Evolutionary conservation across 2,113 vertebrate species (phyloP).

Genomic region (Melozone crissalis): DNA sequence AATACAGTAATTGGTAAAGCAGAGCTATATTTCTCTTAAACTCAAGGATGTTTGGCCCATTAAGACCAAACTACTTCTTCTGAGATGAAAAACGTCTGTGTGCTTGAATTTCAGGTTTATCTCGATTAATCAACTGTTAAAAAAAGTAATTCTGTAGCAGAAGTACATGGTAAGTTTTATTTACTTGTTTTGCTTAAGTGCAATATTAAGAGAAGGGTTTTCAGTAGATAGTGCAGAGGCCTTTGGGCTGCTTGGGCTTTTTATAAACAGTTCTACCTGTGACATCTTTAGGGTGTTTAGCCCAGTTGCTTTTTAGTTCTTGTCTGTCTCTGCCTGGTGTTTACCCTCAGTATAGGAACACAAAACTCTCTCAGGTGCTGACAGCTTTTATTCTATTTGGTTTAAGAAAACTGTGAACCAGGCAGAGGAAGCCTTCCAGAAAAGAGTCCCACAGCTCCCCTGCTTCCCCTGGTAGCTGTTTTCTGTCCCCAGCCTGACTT

Average conservation of each 20-base stretch:
- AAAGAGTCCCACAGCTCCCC: background rate
- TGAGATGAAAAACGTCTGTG: background rate
- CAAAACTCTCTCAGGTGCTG: rapidly evolving
- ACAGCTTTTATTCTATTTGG: background rate
- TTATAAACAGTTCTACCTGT: background rate
- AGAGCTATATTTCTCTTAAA: background rate
- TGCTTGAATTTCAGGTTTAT: background rate
- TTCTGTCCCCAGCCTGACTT: background rate
- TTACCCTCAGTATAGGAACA: background rate
- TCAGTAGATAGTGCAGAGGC: background rate
- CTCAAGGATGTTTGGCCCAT: too few relatives aligned
- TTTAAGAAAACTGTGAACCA: background rate
- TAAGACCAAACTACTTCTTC: background rate
- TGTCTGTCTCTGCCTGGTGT: background rate
- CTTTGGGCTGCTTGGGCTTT: background rate
- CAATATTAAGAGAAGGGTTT: background rate
- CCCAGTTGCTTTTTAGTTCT: background rate
- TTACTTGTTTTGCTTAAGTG: background rate
- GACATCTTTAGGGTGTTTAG: background rate
- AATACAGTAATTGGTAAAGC: background rate
- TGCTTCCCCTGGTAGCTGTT: background rate
- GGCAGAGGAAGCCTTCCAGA: background rate
- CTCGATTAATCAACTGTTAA: background rate
- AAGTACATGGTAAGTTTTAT: background rate
- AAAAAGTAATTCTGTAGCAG: background rate